Base-by-base conservation (phyloP, 2,797 vertebrate genomes). In the Micropoecilia bifurca region DNA sequence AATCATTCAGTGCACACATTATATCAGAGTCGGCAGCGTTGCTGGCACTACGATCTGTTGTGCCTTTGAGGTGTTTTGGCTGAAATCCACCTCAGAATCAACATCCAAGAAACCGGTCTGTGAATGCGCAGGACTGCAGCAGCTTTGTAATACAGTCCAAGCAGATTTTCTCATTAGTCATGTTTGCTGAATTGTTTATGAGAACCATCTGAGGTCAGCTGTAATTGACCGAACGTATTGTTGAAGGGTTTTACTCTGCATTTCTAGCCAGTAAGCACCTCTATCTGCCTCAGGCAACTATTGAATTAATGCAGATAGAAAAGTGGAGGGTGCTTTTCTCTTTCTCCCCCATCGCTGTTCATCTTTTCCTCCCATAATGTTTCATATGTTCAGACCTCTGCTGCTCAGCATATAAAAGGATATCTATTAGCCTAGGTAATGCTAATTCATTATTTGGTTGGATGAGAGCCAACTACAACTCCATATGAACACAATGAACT, bases 101-200 rank as follows among this genome's bases (percentile, higher is more conserved):
- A 91, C 91, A 87, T 93, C 90, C 83, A 89, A 87, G 88, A 91
- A 92, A 93, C 76, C 77, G 90, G 83, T 50, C 73, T 91, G 73
- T 84, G 89, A 92, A 85, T 83, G 91, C 76, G 77, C 79, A 85
- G 87, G 83, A 81, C 87, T 88, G 84, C 87, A 76, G 69, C 25
- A 81, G 74, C 72, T 76, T 77, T 28, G 80, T 83, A 88, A 78
- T 80, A 79, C 80, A 85, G 77, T 88, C 82, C 85, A 72, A 83
- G 86, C 84, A 71, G 84, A 83, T 87, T 83, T 87, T 91, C 89
- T 89, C 91, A 91, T 92, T 90, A 87, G 82, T 90, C 83, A 83
- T 88, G 87, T 91, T 90, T 85, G 85, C 84, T 84, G 81, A 84
- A 85, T 88, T 90, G 87, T 93, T 94, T 92, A 90, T 89, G 83